Base-by-base conservation (phyloP, 2,888 invertebrate genomes). In the Drosophila conformis region DNA sequence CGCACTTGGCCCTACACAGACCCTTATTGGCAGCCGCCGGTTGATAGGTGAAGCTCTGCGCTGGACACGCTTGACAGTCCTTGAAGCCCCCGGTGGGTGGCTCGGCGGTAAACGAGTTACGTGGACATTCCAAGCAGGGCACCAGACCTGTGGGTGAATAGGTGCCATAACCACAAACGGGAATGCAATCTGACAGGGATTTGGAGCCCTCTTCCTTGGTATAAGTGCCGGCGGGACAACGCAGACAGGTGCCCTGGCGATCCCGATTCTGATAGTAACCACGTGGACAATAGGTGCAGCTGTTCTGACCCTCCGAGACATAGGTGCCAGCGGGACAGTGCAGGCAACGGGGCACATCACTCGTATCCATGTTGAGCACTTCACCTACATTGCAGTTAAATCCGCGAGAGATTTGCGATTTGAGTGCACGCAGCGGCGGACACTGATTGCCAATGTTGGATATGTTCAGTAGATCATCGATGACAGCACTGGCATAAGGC, bases 311-410 rank as follows among this genome's bases (percentile, higher is more conserved):
- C 83, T 97, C 97, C 27, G 96, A 96, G 49, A 98, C 98, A 90
- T 96, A 98, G 0, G 99, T 98, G 88, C 99, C 99, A 82, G 98
- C 98, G 10, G 99, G 99, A 92, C 99, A 99, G 91, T 99, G 97
- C 74, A 99, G 94, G 94, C 99, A 99, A 94, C 98, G 94, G 29
- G 99, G 97, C 56, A 98, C 97, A 91, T 97, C 97, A 83, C 96
- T 97, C 0, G 97, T 97, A 83, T 98, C 97, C 96, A 97, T 98
- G 91, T 98, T 98, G 7, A 99, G 94, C 11, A 99, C 98, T 94
- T 99, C 98, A 4, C 99, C 99, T 61, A 97, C 95, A 85, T 96
- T 97, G 89, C 99, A 99, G 42, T 98, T 97, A 91, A 99, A 99
- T 69, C 99, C 99, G 89, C 98, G 95, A 0, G 95, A 94, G 69